phyloP scores from a whole-genome alignment of 1,140 invertebrate species.

The Camponotus vicinus region DNA sequence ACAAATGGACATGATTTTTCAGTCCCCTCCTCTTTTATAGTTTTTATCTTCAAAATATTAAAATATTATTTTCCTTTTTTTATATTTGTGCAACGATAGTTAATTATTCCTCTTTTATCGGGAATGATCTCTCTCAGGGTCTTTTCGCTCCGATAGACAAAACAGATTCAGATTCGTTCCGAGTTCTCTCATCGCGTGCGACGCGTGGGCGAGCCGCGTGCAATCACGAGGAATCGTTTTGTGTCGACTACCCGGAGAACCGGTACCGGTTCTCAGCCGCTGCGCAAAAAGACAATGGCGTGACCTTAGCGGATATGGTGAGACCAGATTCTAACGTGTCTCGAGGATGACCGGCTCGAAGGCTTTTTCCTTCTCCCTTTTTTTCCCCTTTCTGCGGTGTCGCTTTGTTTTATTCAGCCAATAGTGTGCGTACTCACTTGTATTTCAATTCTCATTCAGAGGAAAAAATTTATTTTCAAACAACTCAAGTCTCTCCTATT shows the following conservation, averaged over 20 bases:
- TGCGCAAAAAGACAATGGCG: slow-evolving; percentile 77
- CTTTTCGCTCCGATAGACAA: no score
- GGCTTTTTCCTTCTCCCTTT: slow-evolving; percentile 34
- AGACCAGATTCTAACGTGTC: slow-evolving; percentile 75
- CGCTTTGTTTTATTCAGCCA: not conserved
- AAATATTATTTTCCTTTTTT: not conserved
- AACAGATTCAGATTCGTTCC: not conserved
- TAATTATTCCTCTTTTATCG: not conserved
- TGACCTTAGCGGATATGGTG: slow-evolving; percentile 80
- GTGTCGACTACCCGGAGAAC: slow-evolving; percentile 50
- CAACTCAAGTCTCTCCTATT: not conserved
- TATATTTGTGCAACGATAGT: not conserved
- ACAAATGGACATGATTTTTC: no score
- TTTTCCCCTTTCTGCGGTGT: not conserved
- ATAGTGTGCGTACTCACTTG: not conserved
- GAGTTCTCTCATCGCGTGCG: not conserved
- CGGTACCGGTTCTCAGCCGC: slow-evolving; percentile 73
- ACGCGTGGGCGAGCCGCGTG: slow-evolving; percentile 66
- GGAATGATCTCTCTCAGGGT: not conserved
- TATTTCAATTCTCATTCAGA: not conserved
- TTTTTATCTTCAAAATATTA: not conserved
- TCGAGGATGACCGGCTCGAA: slow-evolving; percentile 58
- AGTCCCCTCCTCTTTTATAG: no score
- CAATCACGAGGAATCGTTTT: slow-evolving; percentile 63
- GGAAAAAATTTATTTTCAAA: slow-evolving; percentile 15